Percentiles rank a stretch among this genome's conserved stretches.
phyloP scores from a whole-genome alignment of 2,113 vertebrate species.

The Passer domesticus region DNA sequence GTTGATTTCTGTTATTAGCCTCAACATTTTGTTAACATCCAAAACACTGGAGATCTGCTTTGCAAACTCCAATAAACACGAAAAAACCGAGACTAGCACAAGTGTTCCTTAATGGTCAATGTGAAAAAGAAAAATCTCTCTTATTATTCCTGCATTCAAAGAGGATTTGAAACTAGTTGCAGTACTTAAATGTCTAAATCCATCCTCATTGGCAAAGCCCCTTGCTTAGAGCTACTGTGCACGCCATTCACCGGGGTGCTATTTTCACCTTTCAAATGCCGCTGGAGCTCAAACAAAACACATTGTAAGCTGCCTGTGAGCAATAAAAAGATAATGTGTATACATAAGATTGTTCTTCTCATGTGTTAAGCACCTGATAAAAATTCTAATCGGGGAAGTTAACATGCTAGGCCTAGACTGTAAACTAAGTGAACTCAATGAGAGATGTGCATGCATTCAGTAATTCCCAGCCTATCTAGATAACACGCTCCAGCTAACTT shows the following conservation, averaged over 20 bases:
- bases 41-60: slow-evolving; percentile 50
- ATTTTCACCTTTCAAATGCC: not conserved
- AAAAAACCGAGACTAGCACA: not conserved
- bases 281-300: not conserved
- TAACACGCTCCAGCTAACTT: not conserved
- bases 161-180: slow-evolving; percentile 6
- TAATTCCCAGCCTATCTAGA: not conserved
- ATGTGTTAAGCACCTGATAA: slow-evolving; percentile 25
- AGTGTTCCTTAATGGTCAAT: slow-evolving; percentile 8
- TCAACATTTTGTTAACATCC: slow-evolving; percentile 48
- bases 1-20: slow-evolving; percentile 65
- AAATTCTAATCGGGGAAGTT: not conserved
- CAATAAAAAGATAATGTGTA: not conserved
- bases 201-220: not conserved
- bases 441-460: accelerated
- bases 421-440: not conserved
- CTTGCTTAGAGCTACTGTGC: not conserved
- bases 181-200: not conserved
- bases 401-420: not conserved
- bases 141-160: not conserved
- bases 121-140: not conserved
- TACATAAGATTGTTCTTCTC: not conserved
- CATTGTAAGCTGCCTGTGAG: not conserved
- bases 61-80: slow-evolving; percentile 56
- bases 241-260: accelerated